Base-by-base conservation (phyloP, 2,888 invertebrate species). In the Philhelius pedissequus region DNA sequence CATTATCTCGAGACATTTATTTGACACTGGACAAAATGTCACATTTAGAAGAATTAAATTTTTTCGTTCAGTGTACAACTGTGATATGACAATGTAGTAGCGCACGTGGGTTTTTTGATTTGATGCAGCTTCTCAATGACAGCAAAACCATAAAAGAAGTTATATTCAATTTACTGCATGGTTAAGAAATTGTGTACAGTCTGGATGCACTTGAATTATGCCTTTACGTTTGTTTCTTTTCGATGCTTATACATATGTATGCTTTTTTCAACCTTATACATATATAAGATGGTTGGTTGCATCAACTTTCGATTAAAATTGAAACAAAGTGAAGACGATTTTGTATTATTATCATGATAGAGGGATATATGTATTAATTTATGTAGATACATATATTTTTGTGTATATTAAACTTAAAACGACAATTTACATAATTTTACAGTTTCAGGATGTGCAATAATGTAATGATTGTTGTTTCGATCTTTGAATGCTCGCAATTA, bases 81-180 rank as follows among this genome's bases (percentile, higher is more conserved):
- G n/a, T 8, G 38, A 40, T 25, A 62, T 62, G 38, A 50, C 50
- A 62, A 22, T 40, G 50, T 58, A n/a, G 60, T 60, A 27, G 45
- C 64, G 32, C 64, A 64, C 45, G 30, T 48, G 45, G 48, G n/a
- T 32, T 48, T 48, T 32, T n/a, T 35, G 18, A 48, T 64, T 64
- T 48, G 40, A 48, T 50, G 25, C 71, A 40, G 15, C 25, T 27
- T 48, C 50, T 50, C 60, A 15, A 58, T 35, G 48, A 48, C 35
- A 60, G 38, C n/a, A 70, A 8, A 15, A 43, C 11, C 25, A 62
- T 48, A 40, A 78, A 77, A 77, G 48, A 45, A 48, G 6, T 45
- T 32, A 48, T 64, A 48, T 54, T 78, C 82, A 82, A 83, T 83
- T 83, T 83, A 50, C 48, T 83, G 79, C 83, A 64, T 79, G 68